Base-by-base conservation (phyloP, 2,888 invertebrate genomes). In the Coelinius sp. region DNA sequence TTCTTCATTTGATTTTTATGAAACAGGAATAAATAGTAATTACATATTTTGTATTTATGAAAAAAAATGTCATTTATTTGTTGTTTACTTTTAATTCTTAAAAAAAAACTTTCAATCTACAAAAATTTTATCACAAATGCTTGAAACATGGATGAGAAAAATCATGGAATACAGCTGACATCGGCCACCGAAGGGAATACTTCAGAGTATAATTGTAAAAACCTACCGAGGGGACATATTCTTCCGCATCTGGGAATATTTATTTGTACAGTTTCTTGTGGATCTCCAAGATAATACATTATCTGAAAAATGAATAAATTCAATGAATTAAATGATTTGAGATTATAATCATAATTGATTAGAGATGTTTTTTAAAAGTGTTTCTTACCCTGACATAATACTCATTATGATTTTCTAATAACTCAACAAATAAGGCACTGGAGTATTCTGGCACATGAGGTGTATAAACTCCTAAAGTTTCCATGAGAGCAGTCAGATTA, bases 381-480 rank as follows among this genome's bases (percentile, higher is more conserved):
- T 1, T 49, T 49, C 12, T 44, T 76, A 85, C 85, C 79, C 82
- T 80, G 0, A 85, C 75, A 31, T 73, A 82, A 44, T 80, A 75
- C 1, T 59, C 46, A 2, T 73, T 12, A 10, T 76, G 76, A 20
- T 76, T 72, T 25, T 77, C 71, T 10, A 78, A 71, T 7, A 84
- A 31, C 73, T 85, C 85, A 10, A 83, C 73, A 52, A 85, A 80
- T 0, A 84, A 65, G 0, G 84, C 80, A 31, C 83, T 78, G 0
- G 79, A 74, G 44, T 82, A 82, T 31, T 76, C 78, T 0, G 85
- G 85, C 24, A 85, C 79, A 20, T 83, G 84, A 12, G 82, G 79
- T 0, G 78, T 73, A 75, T 79, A 85, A 17, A 82, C 46, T 22
- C 78, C 73, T 1, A 85, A 71, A 22, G 74, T 75, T 62, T 81